Evolutionary conservation across 1,140 invertebrate genomes (phyloP), one percentile per base, ranked within the genome.

Genomic region (Wiebesia pumilae): DNA sequence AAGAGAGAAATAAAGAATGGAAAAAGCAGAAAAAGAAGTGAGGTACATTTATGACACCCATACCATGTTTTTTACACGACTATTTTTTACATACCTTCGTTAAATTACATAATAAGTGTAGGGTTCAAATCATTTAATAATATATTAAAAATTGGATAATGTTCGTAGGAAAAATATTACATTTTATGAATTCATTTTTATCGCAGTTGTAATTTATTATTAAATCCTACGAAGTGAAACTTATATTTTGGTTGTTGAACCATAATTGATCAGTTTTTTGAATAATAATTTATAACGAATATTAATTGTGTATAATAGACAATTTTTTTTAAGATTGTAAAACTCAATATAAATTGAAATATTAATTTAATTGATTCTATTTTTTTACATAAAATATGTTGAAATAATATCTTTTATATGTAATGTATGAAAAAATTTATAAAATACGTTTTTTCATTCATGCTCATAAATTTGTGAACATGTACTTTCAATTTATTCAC

Each of bases 31-130:
- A 33, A 81, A 69, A 65, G n/a, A 65, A 81, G 27, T 1, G 27
- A 67, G 62, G 33, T 14, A 69, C 62, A 47, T 81, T 81, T 75
- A 75, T 75, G 40, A 75, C 71, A 43, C n/a, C 38, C 24, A 75
- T 75, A 24, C 30, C 16, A 38, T 27, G 40, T 43, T 75, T 75
- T 75, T 75, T 43, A 75, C 38, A 43, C 33, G 3, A 38, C 30
- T 24, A 19, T 43, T 73, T 38, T n/a, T 75, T 75, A 75, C 40
- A 16, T n/a, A n/a, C 24, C 71, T 3, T 75, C 33, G 71, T 75
- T 75, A 75, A 73, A 43, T 75, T 75, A 75, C 27, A 38, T 43
- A 40, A 24, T 73, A 75, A 43, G 1, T 43, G 0, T 19, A 12
- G 24, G 24, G 24, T 7, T 1, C 19, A 43, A 0, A 12, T 43